phyloP scores from a whole-genome alignment of 1,140 invertebrate genomes.

The Nephotettix cincticeps region DNA sequence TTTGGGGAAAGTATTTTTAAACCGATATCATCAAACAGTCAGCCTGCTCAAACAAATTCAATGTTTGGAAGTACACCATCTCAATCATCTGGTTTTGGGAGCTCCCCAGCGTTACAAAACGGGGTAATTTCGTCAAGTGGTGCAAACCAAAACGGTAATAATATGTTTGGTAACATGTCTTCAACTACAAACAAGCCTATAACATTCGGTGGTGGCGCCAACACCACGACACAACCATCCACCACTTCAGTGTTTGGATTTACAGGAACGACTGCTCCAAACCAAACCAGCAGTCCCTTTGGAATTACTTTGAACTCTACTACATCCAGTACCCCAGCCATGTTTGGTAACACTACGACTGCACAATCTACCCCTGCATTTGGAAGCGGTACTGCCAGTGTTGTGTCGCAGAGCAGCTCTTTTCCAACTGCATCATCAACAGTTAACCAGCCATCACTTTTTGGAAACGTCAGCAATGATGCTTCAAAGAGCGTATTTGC shows the following conservation, averaged over 20 bases:
- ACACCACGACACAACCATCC: too few relatives aligned
- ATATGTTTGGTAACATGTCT: not conserved
- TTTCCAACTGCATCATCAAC: not conserved
- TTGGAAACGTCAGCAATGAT: not conserved
- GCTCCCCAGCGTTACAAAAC: too few relatives aligned
- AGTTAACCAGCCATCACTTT: not conserved
- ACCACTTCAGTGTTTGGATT: too few relatives aligned
- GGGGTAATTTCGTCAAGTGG: too few relatives aligned
- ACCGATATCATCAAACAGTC: too few relatives aligned
- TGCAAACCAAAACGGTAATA: not conserved
- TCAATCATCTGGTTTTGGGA: too few relatives aligned
- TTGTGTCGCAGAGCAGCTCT: not conserved
- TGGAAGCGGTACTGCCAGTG: not conserved
- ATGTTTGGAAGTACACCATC: too few relatives aligned
- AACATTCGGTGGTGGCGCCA: not conserved
- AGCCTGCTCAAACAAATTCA: too few relatives aligned
- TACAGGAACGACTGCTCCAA: too few relatives aligned
- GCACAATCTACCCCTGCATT: not conserved
- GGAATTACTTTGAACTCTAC: not conserved
- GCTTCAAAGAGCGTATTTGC: not conserved
- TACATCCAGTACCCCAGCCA: not conserved
- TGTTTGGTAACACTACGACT: not conserved
- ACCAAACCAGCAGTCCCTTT: too few relatives aligned
- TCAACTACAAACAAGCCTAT: not conserved
- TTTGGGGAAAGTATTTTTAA: too few relatives aligned